These are phyloP conservation scores for Lysiphlebus fabarum DNA, from an alignment of 1,140 invertebrate genomes.

Conservation along the genomic window DNA sequence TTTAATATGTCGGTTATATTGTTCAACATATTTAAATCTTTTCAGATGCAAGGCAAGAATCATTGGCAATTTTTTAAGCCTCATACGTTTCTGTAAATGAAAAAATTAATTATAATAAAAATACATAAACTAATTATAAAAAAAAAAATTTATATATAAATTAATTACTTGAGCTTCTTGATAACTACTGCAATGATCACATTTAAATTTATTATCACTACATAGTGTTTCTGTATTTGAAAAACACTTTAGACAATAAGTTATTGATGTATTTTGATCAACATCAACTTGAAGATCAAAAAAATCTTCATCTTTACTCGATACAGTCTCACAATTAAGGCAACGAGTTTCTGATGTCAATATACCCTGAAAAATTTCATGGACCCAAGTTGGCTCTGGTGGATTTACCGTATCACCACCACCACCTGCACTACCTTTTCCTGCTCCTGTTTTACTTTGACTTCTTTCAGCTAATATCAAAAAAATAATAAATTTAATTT, in stretches of 20 bases:
- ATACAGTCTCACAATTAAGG: slow-evolving; percentile 98
- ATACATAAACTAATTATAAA: slow-evolving; percentile 18
- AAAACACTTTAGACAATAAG: slow-evolving; percentile 95
- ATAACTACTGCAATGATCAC: slow-evolving; percentile 98
- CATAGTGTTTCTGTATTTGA: slow-evolving; percentile 98
- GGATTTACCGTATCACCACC: slow-evolving; percentile 54
- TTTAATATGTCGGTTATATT: slow-evolving; percentile 97
- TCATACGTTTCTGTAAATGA: slow-evolving; percentile 88
- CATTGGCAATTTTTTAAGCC: slow-evolving; percentile 96
- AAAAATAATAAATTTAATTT: not conserved
- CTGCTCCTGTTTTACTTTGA: slow-evolving; percentile 61
- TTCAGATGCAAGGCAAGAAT: slow-evolving; percentile 97
- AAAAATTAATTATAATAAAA: slow-evolving; percentile 35
- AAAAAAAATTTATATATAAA: slow-evolving; percentile 17
- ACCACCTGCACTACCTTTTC: slow-evolving; percentile 47
- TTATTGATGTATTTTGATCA: slow-evolving; percentile 98
- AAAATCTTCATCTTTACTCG: slow-evolving; percentile 99
- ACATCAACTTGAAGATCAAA: slow-evolving; percentile 99
- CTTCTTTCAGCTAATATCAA: slow-evolving; percentile 70
- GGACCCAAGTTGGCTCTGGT: slow-evolving; percentile 95
- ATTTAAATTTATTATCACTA: slow-evolving; percentile 99
- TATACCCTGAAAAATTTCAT: slow-evolving; percentile 99
- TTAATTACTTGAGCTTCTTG: slow-evolving; percentile 88
- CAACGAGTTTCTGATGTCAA: slow-evolving; percentile 98
- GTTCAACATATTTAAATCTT: slow-evolving; percentile 98